These are phyloP conservation scores for Eurois occulta DNA, from an alignment of 2,888 invertebrate genomes.

Conservation along the genomic window DNA sequence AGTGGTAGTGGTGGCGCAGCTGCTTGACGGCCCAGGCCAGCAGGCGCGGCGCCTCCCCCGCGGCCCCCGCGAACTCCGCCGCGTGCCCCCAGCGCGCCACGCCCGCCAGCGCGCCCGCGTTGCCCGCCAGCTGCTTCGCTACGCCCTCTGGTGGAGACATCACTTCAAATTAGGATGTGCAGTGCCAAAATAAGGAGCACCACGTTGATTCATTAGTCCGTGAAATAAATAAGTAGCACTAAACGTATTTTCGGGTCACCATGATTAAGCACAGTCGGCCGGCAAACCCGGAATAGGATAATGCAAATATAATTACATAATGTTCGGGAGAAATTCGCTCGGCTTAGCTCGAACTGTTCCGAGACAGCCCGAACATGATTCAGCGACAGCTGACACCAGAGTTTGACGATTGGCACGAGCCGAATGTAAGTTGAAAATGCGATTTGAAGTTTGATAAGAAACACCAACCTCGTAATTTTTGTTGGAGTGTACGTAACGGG, in stretches of 20 bases:
- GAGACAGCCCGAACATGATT: not conserved
- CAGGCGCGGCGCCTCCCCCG: slow-evolving; percentile 95
- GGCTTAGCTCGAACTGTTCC: not conserved
- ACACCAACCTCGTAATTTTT: not conserved
- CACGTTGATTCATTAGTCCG: not conserved
- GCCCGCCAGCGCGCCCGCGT: slow-evolving; percentile 91
- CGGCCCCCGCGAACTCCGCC: slow-evolving; percentile 95
- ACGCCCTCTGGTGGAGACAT: slow-evolving; percentile 91
- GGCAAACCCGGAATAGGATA: not conserved
- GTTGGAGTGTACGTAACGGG: too few relatives aligned
- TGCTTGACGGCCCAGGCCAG: slow-evolving; percentile 91
- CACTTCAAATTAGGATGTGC: not conserved
- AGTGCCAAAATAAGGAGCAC: not conserved
- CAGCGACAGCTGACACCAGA: not conserved
- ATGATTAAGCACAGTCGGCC: not conserved
- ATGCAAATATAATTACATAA: not conserved
- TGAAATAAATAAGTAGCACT: not conserved
- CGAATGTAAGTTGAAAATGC: not conserved
- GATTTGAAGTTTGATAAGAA: not conserved
- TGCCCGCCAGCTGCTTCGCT: slow-evolving; percentile 91
- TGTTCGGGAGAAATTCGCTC: not conserved
- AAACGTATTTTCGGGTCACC: not conserved
- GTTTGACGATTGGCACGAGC: not conserved
- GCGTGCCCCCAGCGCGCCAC: slow-evolving; percentile 94
- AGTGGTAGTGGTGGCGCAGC: slow-evolving; percentile 61